Base-by-base conservation (phyloP, 2,113 vertebrate genomes). In the Limanda limanda region DNA sequence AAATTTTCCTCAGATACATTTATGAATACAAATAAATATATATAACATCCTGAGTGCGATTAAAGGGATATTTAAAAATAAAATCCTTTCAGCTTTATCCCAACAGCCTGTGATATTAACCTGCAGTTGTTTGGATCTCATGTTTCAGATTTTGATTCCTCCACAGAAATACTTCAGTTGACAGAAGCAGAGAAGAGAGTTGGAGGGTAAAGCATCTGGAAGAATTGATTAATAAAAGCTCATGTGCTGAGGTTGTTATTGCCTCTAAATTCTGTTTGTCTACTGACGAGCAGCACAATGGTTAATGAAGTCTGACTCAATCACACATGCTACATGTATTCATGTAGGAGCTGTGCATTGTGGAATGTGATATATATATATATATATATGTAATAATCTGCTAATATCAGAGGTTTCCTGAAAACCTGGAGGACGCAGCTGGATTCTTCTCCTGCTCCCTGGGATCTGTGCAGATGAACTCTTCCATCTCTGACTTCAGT, bases 121-220 rank as follows among this genome's bases (percentile, higher is more conserved):
- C 55, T 25, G 12, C 7, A 0, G n/a, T 55, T 17, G 27, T 64
- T 12, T 9, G 23, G 31, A 5, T 13, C 47, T 18, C 15, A 3
- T 47, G 21, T 6, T 21, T 61, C 73, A 25, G 3, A 18, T 24
- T 60, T 71, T 6, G 73, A 84, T 59, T 57, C n/a, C 37, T 31
- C 56, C 61, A 10, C 45, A 47, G 25, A 59, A 69, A 80, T 55
- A 47, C 68, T 61, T 72, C 59, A 69, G 27, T 48, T 51, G 51
- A 35, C 35, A 52, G 5, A 62, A 61, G 20, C 23, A 45, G 68
- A 55, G 13, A 0, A 14, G 47, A 17, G 52, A 54, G 68, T 24
- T 68, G 7, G 37, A 25, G 3, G 1, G 42, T 25, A 31, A 68
- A 68, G 27, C n/a, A 21, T 37, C 35, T 61, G 12, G 40, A 42